Evolutionary conservation across 2,113 vertebrate genomes (phyloP), one percentile per base, ranked within the genome.

Genomic region (Dasypus novemcinctus): DNA sequence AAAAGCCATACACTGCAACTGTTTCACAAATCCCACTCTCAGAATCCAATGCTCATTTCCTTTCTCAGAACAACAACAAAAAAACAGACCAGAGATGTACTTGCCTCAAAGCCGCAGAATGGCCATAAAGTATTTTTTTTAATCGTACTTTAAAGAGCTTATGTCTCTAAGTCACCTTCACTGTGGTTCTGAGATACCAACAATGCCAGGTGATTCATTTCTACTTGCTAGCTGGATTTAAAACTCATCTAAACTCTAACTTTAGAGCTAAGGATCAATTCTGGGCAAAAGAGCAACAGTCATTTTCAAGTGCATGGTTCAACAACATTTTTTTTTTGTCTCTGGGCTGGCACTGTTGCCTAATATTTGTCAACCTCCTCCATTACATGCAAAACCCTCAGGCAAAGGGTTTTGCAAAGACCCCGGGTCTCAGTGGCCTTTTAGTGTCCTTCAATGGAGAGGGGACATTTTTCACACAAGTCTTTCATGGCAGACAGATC

Each of bases 211-310:
- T 0, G 1, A 95, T 72, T 94, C 36, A 87, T 72, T 85, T 83
- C 78, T 20, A 76, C 54, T 90, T 71, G 20, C 52, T 52, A 93
- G 69, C n/a, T 52, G 81, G 80, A 80, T 97, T 96, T 89, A 95
- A 96, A 96, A 86, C 52, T 38, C 87, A 88, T 74, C 52, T 87
- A 61, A 64, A 91, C 57, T 82, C 76, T 85, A 93, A 84, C 71
- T 92, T 92, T 95, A 95, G 81, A 96, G 76, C 13, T n/a, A 29
- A 84, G 36, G 52, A 71, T 91, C 85, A 84, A 87, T 71, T 96
- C 54, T 86, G 87, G 78, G 43, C 69, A 94, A 83, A 92, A 68
- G 20, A 84, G 68, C 46, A 81, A 87, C 21, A 75, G 33, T 85
- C 23, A 0, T 76, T 85, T 87, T 90, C 80, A 85, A 41, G 80